These are phyloP conservation scores for Stichopus chloronotus DNA, from an alignment of 35 echinoderm and acorn worm species.

Conservation along the genomic window DNA sequence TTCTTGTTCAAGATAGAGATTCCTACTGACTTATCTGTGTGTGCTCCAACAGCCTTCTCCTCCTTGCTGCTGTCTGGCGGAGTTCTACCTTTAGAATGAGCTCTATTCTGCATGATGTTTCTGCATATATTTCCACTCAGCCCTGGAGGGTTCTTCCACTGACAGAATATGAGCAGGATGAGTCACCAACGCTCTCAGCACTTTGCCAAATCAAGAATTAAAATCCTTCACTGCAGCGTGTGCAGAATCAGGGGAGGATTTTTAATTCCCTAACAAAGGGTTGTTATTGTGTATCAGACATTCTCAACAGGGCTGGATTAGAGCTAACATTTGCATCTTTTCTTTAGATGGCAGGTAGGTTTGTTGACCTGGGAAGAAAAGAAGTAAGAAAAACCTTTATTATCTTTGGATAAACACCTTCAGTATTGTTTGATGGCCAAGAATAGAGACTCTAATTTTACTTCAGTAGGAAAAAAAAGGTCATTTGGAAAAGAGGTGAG, in stretches of 20 bases:
- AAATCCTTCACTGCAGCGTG: background rate
- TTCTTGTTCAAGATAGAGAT: background rate
- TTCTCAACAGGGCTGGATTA: background rate
- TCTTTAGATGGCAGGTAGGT: background rate
- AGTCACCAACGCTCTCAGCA: background rate
- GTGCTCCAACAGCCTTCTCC: background rate
- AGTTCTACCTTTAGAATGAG: background rate
- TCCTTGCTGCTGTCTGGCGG: conserved; percentile 2
- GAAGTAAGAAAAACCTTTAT: background rate
- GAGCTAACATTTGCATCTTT: background rate
- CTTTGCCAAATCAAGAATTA: background rate
- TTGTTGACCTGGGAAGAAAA: conserved; percentile 2
- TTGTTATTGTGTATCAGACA: background rate
- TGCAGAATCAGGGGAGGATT: too few relatives aligned
- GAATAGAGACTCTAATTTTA: background rate
- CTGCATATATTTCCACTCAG: background rate
- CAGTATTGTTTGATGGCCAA: background rate
- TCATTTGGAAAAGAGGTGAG: background rate
- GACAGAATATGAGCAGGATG: background rate
- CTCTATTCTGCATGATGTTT: conserved; percentile 20
- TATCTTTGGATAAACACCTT: background rate
- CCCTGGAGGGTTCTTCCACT: conserved; percentile 4
- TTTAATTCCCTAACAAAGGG: background rate
- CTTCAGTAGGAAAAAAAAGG: background rate
- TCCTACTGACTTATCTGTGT: background rate